A percentile compares a stretch with the other conserved stretches of the same genome.
Evolutionary conservation across 2,113 vertebrate genomes (phyloP).

Genomic region (Lontra canadensis): DNA sequence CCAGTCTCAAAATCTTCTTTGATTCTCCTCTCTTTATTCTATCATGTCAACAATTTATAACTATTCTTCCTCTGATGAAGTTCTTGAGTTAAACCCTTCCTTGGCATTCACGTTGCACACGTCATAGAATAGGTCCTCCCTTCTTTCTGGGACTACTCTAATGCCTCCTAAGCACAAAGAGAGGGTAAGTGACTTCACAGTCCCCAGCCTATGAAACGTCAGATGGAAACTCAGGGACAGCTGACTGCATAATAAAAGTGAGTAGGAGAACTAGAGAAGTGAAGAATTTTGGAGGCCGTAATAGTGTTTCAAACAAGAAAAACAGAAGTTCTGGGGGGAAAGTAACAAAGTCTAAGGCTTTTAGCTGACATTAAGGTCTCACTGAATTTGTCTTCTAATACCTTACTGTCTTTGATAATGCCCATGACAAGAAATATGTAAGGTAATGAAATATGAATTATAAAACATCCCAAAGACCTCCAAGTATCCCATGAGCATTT

Average conservation of each 20-base stretch:
- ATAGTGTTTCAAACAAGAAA: conserved; percentile 18
- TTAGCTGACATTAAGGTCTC: background rate
- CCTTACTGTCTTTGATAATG: conserved; percentile 41
- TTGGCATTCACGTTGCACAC: background rate
- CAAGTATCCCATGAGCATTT: background rate
- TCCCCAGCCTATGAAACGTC: background rate
- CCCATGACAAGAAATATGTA: background rate
- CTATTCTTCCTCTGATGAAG: background rate
- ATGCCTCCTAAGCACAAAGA: background rate
- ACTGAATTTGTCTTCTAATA: background rate
- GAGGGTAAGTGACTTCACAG: background rate
- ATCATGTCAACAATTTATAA: background rate
- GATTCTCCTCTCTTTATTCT: background rate
- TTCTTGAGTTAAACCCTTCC: background rate
- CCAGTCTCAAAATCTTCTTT: background rate
- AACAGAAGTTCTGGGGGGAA: background rate
- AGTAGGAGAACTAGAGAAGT: background rate
- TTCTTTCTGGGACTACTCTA: background rate
- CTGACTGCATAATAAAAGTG: background rate
- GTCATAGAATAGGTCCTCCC: background rate
- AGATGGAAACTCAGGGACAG: background rate
- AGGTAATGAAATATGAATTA: background rate
- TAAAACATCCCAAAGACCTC: background rate
- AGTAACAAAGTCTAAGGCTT: background rate
- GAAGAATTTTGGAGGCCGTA: background rate